Conservation (phyloP, 1,140 invertebrate genomes). For the Steinernema khuongi region DNA sequence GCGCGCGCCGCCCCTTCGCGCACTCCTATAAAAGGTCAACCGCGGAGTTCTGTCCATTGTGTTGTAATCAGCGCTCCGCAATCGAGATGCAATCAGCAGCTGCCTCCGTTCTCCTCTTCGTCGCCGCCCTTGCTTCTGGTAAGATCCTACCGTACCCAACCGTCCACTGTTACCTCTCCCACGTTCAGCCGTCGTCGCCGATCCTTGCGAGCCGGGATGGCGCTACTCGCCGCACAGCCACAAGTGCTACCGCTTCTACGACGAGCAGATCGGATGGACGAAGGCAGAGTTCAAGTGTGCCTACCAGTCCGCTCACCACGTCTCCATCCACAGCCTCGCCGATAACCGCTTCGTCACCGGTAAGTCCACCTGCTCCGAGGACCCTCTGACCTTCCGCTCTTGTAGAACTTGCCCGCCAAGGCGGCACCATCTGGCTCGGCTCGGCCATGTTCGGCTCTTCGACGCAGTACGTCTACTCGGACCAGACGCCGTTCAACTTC, state of each 20-base stretch:
- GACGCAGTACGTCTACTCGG: neutral
- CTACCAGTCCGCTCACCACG: neutral
- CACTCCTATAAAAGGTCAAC: constrained; percentile 14
- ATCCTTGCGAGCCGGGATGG: neutral
- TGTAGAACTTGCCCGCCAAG: constrained; percentile 2
- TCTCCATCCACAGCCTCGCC: constrained; percentile 16
- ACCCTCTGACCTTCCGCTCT: neutral
- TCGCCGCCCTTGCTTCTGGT: neutral
- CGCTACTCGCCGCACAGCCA: constrained; percentile 7
- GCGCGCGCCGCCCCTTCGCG: constrained; percentile 7
- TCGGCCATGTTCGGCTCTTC: neutral
- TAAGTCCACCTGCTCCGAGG: neutral
- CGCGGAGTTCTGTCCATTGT: constrained; percentile 2
- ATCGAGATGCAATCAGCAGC: neutral
- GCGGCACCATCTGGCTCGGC: constrained; percentile 1
- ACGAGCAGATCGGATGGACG: constrained; percentile 14
- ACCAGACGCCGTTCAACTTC: constrained; percentile 1
- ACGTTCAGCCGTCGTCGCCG: neutral
- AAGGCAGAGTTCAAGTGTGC: constrained; percentile 10
- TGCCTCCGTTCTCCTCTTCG: neutral
- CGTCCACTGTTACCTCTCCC: neutral
- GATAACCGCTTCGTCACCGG: neutral
- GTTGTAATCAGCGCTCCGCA: constrained; percentile 7
- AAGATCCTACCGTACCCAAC: neutral
- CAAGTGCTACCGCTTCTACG: constrained; percentile 8